Base-by-base conservation (phyloP, 2,797 vertebrate species). In the Apogon hyalosoma region DNA sequence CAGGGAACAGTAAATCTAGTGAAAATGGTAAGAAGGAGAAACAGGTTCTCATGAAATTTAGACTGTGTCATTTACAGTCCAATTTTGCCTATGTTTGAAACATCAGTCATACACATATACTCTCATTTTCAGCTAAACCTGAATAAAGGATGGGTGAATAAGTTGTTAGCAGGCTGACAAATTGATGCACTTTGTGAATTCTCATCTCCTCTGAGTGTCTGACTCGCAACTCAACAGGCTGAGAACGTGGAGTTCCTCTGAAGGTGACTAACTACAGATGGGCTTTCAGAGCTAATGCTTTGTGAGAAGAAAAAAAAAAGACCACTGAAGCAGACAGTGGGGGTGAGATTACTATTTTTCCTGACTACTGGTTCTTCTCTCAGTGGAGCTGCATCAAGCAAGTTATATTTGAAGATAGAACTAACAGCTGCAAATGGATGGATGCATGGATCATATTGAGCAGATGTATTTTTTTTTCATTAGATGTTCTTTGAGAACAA, bases 171-270 rank as follows among this genome's bases (percentile, higher is more conserved):
- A 40, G 2, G 39, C 21, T 45, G 49, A 47, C 46, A 45, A 42
- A 33, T 6, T 4, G 28, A 36, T 3, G 6, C 38, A 64, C 18
- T 74, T 66, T 52, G n/a, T 59, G 47, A 76, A 50, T 64, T 50
- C 28, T 14, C 33, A 10, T 11, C 11, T 49, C 24, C 31, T 7
- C 8, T 63, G 54, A 66, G 58, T 1, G 40, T 69, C 57, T 61
- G 28, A 63, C 36, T 53, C 7, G 3, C 47, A 33, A 63, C 49
- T 80, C 71, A 72, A 61, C 78, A 80, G 56, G 60, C 72, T 58
- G 62, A 73, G 12, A 68, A 68, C 28, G 52, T 58, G 48, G 45
- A 77, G 56, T 57, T 28, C 7, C 55, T 72, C 48, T n/a, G 52
- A 67, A 63, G 63, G 42, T 58, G 36, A 53, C 63, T 57, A 36